A percentile compares a stretch with the other conserved stretches of the same genome.
Conservation (phyloP, 1,140 invertebrate genomes). For the Pissodes strobi region DNA sequence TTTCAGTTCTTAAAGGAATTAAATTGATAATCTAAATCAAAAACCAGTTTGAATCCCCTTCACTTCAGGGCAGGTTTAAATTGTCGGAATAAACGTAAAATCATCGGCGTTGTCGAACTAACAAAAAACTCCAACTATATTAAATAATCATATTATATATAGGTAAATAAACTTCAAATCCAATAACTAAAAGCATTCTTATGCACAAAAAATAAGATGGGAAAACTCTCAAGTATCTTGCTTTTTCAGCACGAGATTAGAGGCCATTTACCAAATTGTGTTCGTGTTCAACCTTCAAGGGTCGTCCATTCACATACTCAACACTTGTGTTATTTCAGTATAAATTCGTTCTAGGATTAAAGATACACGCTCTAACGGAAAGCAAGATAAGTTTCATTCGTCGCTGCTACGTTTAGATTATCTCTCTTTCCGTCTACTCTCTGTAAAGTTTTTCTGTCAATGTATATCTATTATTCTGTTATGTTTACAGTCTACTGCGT, state of each 20-base stretch:
- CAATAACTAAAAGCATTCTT: too few relatives aligned
- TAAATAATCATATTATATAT: too few relatives aligned
- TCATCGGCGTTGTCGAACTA: too few relatives aligned
- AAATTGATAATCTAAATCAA: too few relatives aligned
- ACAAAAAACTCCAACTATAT: too few relatives aligned
- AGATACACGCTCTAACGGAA: constrained; percentile 11
- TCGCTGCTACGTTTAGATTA: constrained; percentile 22
- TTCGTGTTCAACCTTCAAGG: constrained; percentile 23
- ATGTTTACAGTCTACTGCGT: constrained; percentile 23
- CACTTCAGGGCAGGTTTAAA: too few relatives aligned
- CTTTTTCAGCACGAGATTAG: constrained; percentile 17
- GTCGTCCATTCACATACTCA: constrained; percentile 27
- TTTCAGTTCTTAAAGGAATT: too few relatives aligned
- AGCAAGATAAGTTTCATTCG: constrained; percentile 22
- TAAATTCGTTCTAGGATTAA: constrained; percentile 28
- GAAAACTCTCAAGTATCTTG: constrained; percentile 7
- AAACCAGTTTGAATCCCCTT: too few relatives aligned
- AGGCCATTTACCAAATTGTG: constrained; percentile 24
- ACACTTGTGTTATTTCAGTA: constrained; percentile 27
- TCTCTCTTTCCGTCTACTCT: constrained; percentile 14
- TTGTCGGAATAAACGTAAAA: too few relatives aligned
- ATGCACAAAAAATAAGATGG: too few relatives aligned
- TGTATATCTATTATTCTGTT: constrained; percentile 26
- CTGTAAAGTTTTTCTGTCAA: constrained; percentile 21
- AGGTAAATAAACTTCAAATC: too few relatives aligned